Evolutionary conservation across 1,140 invertebrate genomes (phyloP).

Genomic region (Hormaphis cornu): DNA sequence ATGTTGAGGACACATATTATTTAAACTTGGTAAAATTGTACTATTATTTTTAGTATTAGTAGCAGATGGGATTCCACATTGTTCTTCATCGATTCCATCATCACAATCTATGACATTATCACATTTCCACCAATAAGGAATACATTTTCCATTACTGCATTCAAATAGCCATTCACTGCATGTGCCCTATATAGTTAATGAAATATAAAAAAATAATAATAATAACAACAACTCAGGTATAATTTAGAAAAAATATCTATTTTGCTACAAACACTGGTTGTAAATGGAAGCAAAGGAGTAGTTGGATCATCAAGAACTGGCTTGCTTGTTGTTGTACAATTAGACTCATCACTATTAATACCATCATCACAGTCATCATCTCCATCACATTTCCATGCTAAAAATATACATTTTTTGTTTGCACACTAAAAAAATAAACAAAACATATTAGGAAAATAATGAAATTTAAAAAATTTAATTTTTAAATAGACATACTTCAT

Average conservation of each 20-base stretch:
- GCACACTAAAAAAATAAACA: slow-evolving; percentile 34
- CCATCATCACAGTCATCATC: slow-evolving; percentile 61
- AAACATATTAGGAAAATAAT: not conserved
- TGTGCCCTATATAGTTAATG: slow-evolving; percentile 37
- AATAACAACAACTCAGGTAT: not conserved
- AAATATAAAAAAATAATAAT: slow-evolving; percentile 36
- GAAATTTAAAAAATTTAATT: not conserved
- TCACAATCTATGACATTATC: slow-evolving; percentile 65
- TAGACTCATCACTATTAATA: slow-evolving; percentile 52
- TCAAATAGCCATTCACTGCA: slow-evolving; percentile 69
- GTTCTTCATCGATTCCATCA: slow-evolving; percentile 67
- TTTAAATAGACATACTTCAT: slow-evolving; percentile 36
- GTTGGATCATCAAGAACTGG: slow-evolving; percentile 21
- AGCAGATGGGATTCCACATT: slow-evolving; percentile 47
- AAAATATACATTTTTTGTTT: slow-evolving; percentile 59
- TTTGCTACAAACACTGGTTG: slow-evolving; percentile 59
- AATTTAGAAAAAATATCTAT: not conserved
- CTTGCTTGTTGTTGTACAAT: slow-evolving; percentile 43
- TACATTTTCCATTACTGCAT: slow-evolving; percentile 64
- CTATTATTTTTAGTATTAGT: slow-evolving; percentile 17
- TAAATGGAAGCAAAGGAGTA: slow-evolving; percentile 50
- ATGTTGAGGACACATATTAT: slow-evolving; percentile 1
- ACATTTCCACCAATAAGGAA: slow-evolving; percentile 74
- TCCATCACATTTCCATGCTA: slow-evolving; percentile 64
- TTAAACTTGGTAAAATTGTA: slow-evolving; percentile 4